Evolutionary conservation across 2,797 vertebrate species (phyloP).

Genomic region (Eulemur mongoz): DNA sequence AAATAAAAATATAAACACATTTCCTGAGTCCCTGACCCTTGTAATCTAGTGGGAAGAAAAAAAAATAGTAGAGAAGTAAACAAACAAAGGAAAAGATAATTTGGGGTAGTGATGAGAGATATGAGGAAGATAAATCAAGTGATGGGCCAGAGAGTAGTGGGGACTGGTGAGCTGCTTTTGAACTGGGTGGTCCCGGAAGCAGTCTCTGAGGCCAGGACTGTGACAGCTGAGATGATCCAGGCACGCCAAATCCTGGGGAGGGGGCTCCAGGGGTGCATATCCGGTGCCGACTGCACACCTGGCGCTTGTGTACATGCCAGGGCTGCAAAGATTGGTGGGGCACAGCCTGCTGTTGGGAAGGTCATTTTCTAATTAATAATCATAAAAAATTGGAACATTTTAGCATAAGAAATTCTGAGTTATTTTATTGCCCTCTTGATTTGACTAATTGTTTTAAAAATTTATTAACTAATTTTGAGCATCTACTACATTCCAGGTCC

Average conservation of each 20-base stretch:
- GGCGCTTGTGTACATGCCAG: neutral
- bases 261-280: neutral
- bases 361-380: neutral
- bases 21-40: neutral
- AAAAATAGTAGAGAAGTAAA: neutral
- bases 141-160: neutral
- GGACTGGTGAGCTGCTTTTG: neutral
- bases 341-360: neutral
- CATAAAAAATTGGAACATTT: neutral
- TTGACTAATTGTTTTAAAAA: neutral
- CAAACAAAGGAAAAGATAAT: neutral
- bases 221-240: neutral
- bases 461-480: neutral
- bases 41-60: neutral
- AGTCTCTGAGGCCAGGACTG: neutral
- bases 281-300: rapidly evolving
- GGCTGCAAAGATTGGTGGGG: neutral
- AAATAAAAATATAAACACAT: constrained; percentile 12
- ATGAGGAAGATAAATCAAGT: neutral
- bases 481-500: neutral
- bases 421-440: neutral
- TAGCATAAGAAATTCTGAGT: neutral
- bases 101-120: neutral
- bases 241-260: neutral
- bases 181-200: neutral